Evolutionary conservation across 2,888 invertebrate genomes (phyloP), one percentile per base, ranked within the genome.

Genomic region (Pomacea canaliculata): DNA sequence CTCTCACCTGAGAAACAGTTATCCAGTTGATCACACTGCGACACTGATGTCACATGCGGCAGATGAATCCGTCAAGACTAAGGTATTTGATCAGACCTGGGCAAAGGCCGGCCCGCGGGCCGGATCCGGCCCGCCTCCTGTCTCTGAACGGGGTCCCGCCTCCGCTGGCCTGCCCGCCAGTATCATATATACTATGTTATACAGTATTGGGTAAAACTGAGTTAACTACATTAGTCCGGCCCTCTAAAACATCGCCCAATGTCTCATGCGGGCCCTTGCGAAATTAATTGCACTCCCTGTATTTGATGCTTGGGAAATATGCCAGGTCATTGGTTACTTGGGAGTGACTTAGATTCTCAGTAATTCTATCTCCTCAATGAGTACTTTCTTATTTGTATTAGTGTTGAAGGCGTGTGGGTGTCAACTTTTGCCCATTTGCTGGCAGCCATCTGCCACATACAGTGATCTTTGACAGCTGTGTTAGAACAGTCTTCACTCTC

Each of bases 1-100:
- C 18, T 73, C 81, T 79, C 78, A 89, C 89, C 88, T 87, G 83
- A 48, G 87, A 87, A 62, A 90, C 86, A 76, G 89, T 88, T 59
- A 90, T 84, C 70, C 86, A 84, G n/a, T n/a, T n/a, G n/a, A n/a
- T n/a, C n/a, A 81, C 89, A 89, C 49, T 89, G 86, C 4, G 78
- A 73, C 0, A 89, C 89, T 59, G 85, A 83, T 23, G 71, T 78
- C 10, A 89, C 86, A 10, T 85, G 85, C n/a, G 87, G 88, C 48
- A 90, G 76, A 9, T 82, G 70, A 23, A 90, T 81, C n/a, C 73
- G 80, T 85, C 59, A 89, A 74, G 27, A 82, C 79, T 8, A 85
- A 68, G 2, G 70, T 37, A 18, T n/a, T n/a, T n/a, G n/a, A n/a
- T n/a, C n/a, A n/a, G n/a, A n/a, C n/a, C n/a, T n/a, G n/a, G n/a